Base-by-base conservation (phyloP, 2,888 invertebrate genomes). In the Phragmatobia fuliginosa region DNA sequence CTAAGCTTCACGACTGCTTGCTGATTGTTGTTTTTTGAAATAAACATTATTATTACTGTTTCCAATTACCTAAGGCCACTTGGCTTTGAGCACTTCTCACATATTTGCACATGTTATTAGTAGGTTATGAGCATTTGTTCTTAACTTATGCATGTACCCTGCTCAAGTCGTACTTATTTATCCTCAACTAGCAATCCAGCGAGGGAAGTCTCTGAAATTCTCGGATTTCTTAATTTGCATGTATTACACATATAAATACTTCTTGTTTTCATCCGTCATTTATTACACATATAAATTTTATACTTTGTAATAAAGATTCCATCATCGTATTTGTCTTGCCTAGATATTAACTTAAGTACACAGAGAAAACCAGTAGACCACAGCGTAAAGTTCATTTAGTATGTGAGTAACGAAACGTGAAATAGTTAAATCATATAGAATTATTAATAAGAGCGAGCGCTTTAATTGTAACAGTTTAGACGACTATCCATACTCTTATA, bases 341-440 rank as follows among this genome's bases (percentile, higher is more conserved):
- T 31, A 28, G 28, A 2, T 45, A 38, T 56, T 36, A 58, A 38
- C n/a, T 16, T 41, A 41, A 58, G 21, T 60, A 41, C 33, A 49
- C 49, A 38, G 38, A 31, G 28, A 33, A 16, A 64, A 59, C 59
- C 62, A 63, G 33, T 14, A 56, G 52, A 63, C 68, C 63, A 31
- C 7, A 56, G 67, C 31, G 62, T n/a, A n/a, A 62, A 67, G 66
- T 38, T 52, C 3, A 0, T 56, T 59, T 36, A 67, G 70, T 70
- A 60, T 32, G 65, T 31, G 68, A 36, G 31, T 66, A 80, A 69
- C 67, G 74, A 74, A 78, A 71, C 81, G 74, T 71, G 63, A 78
- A 78, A 72, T 41, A 56, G 64, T 36, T 16, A 18, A 59, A 62
- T 58, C 41, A 58, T 67, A 66, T 66, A 31, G 62, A 59, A 74